Conservation (phyloP, 2,888 invertebrate genomes). For the Tenthredo mesomela region DNA sequence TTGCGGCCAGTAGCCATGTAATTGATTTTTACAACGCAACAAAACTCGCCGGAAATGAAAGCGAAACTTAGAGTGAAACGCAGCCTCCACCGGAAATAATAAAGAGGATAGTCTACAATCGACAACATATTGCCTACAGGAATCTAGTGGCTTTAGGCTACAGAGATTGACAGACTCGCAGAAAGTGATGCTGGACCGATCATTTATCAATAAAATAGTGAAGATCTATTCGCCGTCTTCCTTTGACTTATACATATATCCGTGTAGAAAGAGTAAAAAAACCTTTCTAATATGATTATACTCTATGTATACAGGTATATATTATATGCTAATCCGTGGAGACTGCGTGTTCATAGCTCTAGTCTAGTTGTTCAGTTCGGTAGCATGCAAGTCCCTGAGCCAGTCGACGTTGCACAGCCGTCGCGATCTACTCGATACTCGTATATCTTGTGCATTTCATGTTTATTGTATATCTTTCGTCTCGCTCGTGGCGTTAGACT, state of each 20-base stretch:
- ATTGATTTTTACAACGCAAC: conserved; percentile 42
- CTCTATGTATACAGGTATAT: conserved; percentile 14
- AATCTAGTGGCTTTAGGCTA: background rate
- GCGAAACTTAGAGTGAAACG: conserved; percentile 42
- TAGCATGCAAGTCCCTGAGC: conserved; percentile 38
- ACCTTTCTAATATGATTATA: conserved; percentile 41
- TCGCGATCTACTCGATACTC: conserved; percentile 35
- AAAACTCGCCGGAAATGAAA: conserved; percentile 39
- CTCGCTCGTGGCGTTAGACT: background rate
- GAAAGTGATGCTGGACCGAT: background rate
- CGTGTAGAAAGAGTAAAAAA: conserved; percentile 15
- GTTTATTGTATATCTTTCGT: background rate
- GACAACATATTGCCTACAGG: background rate
- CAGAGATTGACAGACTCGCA: conserved; percentile 4
- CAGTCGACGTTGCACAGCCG: conserved; percentile 40
- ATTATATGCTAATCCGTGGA: conserved; percentile 44
- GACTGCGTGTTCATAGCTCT: conserved; percentile 39
- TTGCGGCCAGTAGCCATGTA: background rate
- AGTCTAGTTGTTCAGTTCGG: conserved; percentile 27
- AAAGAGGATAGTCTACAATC: conserved; percentile 19
- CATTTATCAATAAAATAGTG: background rate
- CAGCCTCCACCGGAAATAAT: conserved; percentile 26
- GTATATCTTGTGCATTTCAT: conserved; percentile 28
- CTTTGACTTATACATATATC: conserved; percentile 1
- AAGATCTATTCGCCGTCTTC: background rate